Base-by-base conservation (phyloP, 2,888 invertebrate species). In the Leucophenga maculata region DNA sequence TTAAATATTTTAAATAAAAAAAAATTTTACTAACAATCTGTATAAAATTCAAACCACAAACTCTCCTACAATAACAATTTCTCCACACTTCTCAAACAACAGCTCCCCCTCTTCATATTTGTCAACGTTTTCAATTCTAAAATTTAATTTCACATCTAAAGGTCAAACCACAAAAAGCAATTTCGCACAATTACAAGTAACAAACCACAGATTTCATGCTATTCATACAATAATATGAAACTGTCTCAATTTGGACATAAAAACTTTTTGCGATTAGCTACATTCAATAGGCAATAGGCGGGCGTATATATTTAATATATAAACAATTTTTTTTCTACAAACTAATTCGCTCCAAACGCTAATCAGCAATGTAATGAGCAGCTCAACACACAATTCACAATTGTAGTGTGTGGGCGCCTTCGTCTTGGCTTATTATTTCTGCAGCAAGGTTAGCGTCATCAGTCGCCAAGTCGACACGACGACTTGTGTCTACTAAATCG, bases 141-240 rank as follows among this genome's bases (percentile, higher is more conserved):
- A 1, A 39, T 39, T 39, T 11, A 39, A 39, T 11, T 39, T 39
- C 8, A 39, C 39, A 1, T 11, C 8, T 11, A 39, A 39, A 39
- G 8, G 39, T 39, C 11, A 46, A 57, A 57, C 55, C 67, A 46
- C 67, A 67, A 46, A 57, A 67, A 67, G n/a, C 26, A 67, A 67
- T 67, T 67, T 57, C 20, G 55, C 20, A 22, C 55, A 31, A 66
- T 20, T 39, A 13, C n/a, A 68, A 32, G 52, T 44, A 52, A 26
- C 16, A 65, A 46, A 52, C 44, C 55, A 70, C 57, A 50, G 65
- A 57, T 31, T 32, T 18, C 44, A 59, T 57, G 65, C 50, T 54
- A 18, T 66, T 32, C 32, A n/a, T n/a, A n/a, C n/a, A n/a, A n/a
- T n/a, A 18, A 59, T 3, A 55, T 14, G 1, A 13, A 55, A 66